phyloP scores from a whole-genome alignment of 64 coral and sea anemone genomes.

The Dendronephthya gigantea region DNA sequence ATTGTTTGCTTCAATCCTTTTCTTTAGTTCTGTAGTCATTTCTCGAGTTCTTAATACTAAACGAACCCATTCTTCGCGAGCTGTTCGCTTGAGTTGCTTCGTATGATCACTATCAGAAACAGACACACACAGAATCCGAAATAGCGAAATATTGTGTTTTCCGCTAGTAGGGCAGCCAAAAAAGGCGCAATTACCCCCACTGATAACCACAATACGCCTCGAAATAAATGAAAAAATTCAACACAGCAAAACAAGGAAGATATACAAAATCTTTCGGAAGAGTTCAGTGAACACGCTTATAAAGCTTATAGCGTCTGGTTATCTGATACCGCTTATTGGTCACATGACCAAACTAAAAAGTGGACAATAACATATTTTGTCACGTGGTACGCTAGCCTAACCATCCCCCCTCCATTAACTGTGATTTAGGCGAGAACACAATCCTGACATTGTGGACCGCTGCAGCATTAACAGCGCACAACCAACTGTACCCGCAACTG shows the following conservation, averaged over 20 bases:
- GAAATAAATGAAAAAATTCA: background rate
- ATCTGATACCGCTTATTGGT: conserved; percentile 14
- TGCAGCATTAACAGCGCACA: too few relatives aligned
- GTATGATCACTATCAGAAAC: too few relatives aligned
- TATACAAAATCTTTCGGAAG: too few relatives aligned
- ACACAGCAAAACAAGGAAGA: background rate
- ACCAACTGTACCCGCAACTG: too few relatives aligned
- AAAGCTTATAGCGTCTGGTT: background rate
- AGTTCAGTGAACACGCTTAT: conserved; percentile 1
- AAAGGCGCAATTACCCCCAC: background rate
- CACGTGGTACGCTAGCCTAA: too few relatives aligned
- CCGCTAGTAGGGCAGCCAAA: too few relatives aligned
- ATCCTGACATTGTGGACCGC: too few relatives aligned
- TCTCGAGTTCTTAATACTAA: background rate
- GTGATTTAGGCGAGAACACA: too few relatives aligned
- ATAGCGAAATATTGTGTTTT: too few relatives aligned
- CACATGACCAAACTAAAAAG: background rate
- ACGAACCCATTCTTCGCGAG: background rate
- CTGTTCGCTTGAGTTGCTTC: background rate
- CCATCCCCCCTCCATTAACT: background rate
- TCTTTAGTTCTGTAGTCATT: background rate
- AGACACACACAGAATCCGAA: too few relatives aligned
- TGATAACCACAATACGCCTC: background rate
- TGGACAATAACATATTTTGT: background rate
- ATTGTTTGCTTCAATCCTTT: too few relatives aligned